A percentile compares a stretch with the other conserved stretches of the same genome.
Conservation (phyloP, 1,140 invertebrate genomes). For the Tetramorium parvispinum region DNA sequence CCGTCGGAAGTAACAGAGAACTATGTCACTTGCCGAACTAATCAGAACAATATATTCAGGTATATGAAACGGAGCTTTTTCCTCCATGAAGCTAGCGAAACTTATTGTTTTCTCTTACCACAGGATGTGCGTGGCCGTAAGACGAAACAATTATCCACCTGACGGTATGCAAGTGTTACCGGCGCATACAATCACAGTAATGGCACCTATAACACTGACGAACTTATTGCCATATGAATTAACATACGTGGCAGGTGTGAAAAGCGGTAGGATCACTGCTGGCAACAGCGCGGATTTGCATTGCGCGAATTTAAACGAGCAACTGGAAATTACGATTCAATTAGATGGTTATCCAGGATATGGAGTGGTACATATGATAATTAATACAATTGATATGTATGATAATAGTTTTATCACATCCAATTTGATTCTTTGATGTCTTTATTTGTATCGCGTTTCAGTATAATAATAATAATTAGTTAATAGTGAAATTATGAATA, state of each 20-base stretch:
- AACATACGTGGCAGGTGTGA: constrained; percentile 87
- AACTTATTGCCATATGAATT: constrained; percentile 93
- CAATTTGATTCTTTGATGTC: neutral
- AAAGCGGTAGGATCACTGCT: constrained; percentile 88
- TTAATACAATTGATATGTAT: neutral
- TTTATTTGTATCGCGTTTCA: neutral
- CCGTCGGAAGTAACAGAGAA: constrained; percentile 87
- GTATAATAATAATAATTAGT: neutral
- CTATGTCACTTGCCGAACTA: constrained; percentile 81
- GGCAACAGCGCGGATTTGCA: constrained; percentile 86
- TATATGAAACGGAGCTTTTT: constrained; percentile 48
- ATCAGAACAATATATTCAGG: constrained; percentile 82
- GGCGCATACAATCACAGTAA: constrained; percentile 93
- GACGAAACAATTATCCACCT: constrained; percentile 92
- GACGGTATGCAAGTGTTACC: constrained; percentile 88
- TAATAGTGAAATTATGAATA: neutral
- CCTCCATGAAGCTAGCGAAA: neutral
- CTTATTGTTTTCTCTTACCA: constrained; percentile 58
- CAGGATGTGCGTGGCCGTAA: constrained; percentile 93
- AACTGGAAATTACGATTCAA: constrained; percentile 90
- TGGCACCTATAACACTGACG: constrained; percentile 93
- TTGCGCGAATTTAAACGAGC: constrained; percentile 87
- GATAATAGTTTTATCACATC: neutral
- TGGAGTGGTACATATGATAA: constrained; percentile 85
- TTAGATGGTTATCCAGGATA: constrained; percentile 93